phyloP scores from a whole-genome alignment of 2,797 vertebrate genomes.

The Vespertilio murinus region DNA sequence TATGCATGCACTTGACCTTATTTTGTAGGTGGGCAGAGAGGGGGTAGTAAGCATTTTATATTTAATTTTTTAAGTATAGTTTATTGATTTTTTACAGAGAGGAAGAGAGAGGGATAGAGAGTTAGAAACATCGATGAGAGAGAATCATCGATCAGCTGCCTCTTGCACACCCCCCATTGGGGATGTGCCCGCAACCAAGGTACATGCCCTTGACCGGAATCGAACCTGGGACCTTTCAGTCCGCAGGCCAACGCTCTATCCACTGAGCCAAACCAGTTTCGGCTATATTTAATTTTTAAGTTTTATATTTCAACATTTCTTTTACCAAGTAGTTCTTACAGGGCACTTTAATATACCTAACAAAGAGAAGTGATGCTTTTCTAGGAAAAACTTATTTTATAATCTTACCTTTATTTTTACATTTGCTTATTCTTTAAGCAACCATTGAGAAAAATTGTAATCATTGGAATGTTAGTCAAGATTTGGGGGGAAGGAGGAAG shows the following conservation, averaged over 20 bases:
- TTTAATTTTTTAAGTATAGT: too few relatives aligned
- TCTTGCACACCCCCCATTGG: too few relatives aligned
- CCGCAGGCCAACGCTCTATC: too few relatives aligned
- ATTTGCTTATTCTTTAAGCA: not conserved
- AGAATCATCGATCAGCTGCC: too few relatives aligned
- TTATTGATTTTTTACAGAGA: too few relatives aligned
- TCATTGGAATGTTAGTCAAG: not conserved
- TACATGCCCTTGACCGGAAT: too few relatives aligned
- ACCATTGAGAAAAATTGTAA: not conserved
- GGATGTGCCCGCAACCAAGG: too few relatives aligned
- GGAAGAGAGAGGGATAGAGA: too few relatives aligned
- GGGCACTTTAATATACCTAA: not conserved
- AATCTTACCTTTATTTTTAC: not conserved
- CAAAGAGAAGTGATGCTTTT: not conserved
- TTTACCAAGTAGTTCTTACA: not conserved
- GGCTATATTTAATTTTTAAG: not conserved
- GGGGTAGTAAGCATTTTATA: not conserved
- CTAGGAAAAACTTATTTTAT: not conserved
- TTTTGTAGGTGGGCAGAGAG: not conserved
- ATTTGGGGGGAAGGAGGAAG: not conserved
- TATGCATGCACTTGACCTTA: not conserved
- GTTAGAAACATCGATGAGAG: too few relatives aligned
- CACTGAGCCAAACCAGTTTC: too few relatives aligned
- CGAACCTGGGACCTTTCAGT: too few relatives aligned
- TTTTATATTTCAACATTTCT: constrained; percentile 9